Evolutionary conservation across 2,888 invertebrate genomes (phyloP), one percentile per base, ranked within the genome.

Genomic region (Cerastis leucographa): DNA sequence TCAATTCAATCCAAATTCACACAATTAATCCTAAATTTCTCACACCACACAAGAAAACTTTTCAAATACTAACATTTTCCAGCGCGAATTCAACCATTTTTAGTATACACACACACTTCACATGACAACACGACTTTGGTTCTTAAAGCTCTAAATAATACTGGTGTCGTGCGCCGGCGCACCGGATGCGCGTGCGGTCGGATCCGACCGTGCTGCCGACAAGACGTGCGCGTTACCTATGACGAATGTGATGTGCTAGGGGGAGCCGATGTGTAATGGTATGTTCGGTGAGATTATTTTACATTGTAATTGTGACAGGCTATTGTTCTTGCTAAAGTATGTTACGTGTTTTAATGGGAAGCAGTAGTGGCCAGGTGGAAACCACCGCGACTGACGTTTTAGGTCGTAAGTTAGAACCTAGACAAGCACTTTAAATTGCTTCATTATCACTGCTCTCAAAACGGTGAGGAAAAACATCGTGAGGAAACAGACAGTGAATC

Each of bases 71-170:
- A 89, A 95, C 95, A 90, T 93, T 94, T 89, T 94, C 95, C 77
- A 95, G 88, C 29, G 94, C 94, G 72, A 95, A 95, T 87, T 95
- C 95, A 81, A 95, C 95, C 95, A 95, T 95, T 90, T 90, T 88
- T 73, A 71, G 62, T 61, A n/a, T n/a, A 61, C n/a, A 73, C 76
- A 83, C 29, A 68, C 75, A 83, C 81, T 82, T 84, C 85, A 87
- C 82, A 85, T 88, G 67, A 84, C 88, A 86, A 80, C 86, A 89
- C 86, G 77, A 83, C 80, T 81, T 78, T 80, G 73, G 68, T 84
- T 85, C 80, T 84, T 88, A 84, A 87, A 88, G 87, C 69, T 87
- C 81, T 87, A 85, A 87, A 87, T 87, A 87, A 88, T 87, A 87
- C 87, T 87, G 88, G 65, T 68, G 84, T 86, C 82, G 88, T 85